A percentile compares a stretch with the other conserved stretches of the same genome.
phyloP scores from a whole-genome alignment of 1,140 invertebrate species.

The Drosophila lacertosa region DNA sequence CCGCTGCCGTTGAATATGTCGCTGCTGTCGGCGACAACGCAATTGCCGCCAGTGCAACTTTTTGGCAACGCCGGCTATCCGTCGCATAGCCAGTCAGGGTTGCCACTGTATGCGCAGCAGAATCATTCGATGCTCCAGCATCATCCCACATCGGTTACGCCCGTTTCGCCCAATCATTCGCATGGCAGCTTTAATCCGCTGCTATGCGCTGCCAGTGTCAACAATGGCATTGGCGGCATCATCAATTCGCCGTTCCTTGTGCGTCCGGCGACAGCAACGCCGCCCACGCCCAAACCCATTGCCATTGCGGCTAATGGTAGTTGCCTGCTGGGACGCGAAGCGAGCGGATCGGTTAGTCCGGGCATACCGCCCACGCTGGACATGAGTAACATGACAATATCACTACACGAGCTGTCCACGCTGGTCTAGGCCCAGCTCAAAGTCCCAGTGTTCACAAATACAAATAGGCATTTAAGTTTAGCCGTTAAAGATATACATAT shows the following conservation, averaged over 20 bases:
- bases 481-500: background rate
- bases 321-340: slow-evolving; percentile 84
- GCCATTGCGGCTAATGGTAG: slow-evolving; percentile 37
- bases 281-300: slow-evolving; percentile 83
- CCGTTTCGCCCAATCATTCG: slow-evolving; percentile 82
- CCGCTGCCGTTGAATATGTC: slow-evolving; percentile 51
- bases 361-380: slow-evolving; percentile 87
- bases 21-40: slow-evolving; percentile 37
- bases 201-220: slow-evolving; percentile 39
- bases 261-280: slow-evolving; percentile 85
- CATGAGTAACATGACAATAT: slow-evolving; percentile 88
- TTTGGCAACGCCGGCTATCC: slow-evolving; percentile 24
- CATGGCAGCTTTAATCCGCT: slow-evolving; percentile 83
- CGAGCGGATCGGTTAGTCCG: slow-evolving; percentile 87
- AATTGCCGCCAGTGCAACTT: slow-evolving; percentile 41
- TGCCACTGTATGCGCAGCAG: slow-evolving; percentile 72
- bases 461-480: slow-evolving; percentile 16
- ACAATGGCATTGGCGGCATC: slow-evolving; percentile 31
- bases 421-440: slow-evolving; percentile 85
- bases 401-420: slow-evolving; percentile 89
- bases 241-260: slow-evolving; percentile 78
- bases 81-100: background rate
- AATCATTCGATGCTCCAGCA: slow-evolving; percentile 45
- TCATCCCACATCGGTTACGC: slow-evolving; percentile 77
- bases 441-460: background rate